Percentiles rank a stretch among this genome's conserved stretches.
Conservation (phyloP, 2,797 vertebrate genomes). For the Tokudaia muenninki region DNA sequence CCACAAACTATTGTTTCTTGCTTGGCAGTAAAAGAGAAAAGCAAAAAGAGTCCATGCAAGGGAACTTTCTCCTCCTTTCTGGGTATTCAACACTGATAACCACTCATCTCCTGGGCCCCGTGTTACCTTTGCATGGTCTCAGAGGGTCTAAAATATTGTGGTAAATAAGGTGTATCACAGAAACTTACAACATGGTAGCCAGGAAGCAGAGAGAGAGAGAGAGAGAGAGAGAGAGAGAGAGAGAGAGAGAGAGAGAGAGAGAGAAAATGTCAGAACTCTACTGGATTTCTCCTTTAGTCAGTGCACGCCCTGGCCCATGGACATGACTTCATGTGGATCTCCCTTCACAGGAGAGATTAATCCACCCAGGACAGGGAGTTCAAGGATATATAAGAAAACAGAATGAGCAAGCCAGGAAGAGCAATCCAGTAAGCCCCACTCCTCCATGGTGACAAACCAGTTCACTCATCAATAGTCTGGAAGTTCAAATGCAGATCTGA, state of each 20-base stretch:
- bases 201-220: background rate
- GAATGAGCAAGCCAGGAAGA: no score
- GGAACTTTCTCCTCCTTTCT: background rate
- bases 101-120: background rate
- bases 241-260: background rate
- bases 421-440: background rate
- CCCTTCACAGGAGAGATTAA: background rate
- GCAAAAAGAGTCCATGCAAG: background rate
- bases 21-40: constrained; percentile 40
- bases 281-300: background rate
- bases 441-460: background rate
- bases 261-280: background rate
- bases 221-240: background rate
- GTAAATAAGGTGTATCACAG: background rate
- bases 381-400: background rate
- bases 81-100: background rate
- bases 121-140: background rate
- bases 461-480: background rate
- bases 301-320: background rate
- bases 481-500: constrained; percentile 7
- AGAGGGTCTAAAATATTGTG: background rate
- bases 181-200: background rate
- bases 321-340: background rate
- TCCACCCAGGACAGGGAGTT: background rate
- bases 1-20: background rate